Evolutionary conservation across 1,140 invertebrate genomes (phyloP).

Genomic region (Hetaerina americana): DNA sequence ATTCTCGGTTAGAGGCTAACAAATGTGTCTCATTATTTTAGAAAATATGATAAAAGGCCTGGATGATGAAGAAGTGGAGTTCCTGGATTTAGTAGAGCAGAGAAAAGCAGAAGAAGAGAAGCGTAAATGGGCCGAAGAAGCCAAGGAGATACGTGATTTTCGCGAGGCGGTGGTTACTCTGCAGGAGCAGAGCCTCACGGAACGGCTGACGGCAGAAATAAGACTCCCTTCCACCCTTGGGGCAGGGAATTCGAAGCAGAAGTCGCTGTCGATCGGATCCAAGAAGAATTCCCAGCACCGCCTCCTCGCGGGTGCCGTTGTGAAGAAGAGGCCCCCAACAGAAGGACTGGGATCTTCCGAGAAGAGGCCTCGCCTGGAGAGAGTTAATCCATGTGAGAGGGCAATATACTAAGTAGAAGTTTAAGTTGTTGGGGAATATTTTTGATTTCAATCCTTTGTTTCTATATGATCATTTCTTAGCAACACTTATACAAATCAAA

Average conservation of each 20-base stretch:
- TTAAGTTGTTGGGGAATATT: too few relatives aligned
- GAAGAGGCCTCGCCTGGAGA: neutral
- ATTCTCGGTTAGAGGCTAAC: too few relatives aligned
- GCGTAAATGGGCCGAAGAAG: slow-evolving; percentile 65
- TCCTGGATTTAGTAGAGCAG: slow-evolving; percentile 76
- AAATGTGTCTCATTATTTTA: too few relatives aligned
- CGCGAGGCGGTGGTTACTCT: slow-evolving; percentile 62
- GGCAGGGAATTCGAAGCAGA: slow-evolving; percentile 25
- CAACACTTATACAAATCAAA: too few relatives aligned
- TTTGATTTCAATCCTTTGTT: too few relatives aligned
- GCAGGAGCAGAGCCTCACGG: slow-evolving; percentile 56
- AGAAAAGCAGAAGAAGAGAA: slow-evolving; percentile 71
- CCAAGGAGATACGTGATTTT: slow-evolving; percentile 68
- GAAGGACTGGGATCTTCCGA: neutral
- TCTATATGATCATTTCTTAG: too few relatives aligned
- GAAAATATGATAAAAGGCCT: slow-evolving; percentile 91
- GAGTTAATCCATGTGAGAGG: too few relatives aligned
- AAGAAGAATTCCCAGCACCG: slow-evolving; percentile 31
- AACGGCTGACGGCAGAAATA: slow-evolving; percentile 43
- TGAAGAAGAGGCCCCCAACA: slow-evolving; percentile 31
- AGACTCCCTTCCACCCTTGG: slow-evolving; percentile 25
- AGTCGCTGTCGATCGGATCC: neutral
- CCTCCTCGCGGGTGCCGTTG: slow-evolving; percentile 42
- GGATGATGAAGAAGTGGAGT: slow-evolving; percentile 90
- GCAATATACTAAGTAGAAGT: too few relatives aligned